phyloP scores from a whole-genome alignment of 2,113 vertebrate genomes.

The Acinonyx jubatus region DNA sequence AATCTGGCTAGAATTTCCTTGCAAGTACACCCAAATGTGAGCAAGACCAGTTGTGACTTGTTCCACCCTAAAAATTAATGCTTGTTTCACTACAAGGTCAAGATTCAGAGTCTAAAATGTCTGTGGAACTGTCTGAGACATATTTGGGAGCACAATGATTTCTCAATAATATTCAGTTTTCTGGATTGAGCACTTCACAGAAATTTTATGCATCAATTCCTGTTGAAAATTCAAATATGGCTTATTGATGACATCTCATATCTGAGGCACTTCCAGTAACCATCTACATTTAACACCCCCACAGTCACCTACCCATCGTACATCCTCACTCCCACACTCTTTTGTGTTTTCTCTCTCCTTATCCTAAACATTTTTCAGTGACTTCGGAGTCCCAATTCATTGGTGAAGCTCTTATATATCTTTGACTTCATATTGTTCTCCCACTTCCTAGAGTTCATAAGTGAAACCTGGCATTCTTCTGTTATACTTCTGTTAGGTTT shows the following conservation, averaged over 20 bases:
- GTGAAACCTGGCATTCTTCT: neutral
- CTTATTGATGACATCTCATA: neutral
- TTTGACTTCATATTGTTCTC: neutral
- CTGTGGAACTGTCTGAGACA: neutral
- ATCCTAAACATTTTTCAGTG: neutral
- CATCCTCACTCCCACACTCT: neutral
- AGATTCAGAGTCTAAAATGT: neutral
- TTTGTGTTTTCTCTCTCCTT: neutral
- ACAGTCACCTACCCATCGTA: neutral
- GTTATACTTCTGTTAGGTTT: neutral
- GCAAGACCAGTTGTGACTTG: neutral
- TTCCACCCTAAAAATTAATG: neutral
- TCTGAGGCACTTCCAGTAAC: neutral
- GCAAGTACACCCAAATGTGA: neutral
- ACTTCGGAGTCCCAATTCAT: neutral
- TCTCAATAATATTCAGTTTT: neutral
- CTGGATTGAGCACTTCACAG: neutral
- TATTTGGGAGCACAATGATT: neutral
- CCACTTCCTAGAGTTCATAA: neutral
- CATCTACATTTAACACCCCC: neutral
- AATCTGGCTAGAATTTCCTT: neutral
- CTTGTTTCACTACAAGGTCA: neutral
- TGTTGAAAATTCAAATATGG: neutral
- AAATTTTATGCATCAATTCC: neutral
- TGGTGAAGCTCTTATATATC: neutral